A percentile compares a stretch with the other conserved stretches of the same genome.
phyloP scores from a whole-genome alignment of 2,797 vertebrate species.

The Craterocephalus amniculus region DNA sequence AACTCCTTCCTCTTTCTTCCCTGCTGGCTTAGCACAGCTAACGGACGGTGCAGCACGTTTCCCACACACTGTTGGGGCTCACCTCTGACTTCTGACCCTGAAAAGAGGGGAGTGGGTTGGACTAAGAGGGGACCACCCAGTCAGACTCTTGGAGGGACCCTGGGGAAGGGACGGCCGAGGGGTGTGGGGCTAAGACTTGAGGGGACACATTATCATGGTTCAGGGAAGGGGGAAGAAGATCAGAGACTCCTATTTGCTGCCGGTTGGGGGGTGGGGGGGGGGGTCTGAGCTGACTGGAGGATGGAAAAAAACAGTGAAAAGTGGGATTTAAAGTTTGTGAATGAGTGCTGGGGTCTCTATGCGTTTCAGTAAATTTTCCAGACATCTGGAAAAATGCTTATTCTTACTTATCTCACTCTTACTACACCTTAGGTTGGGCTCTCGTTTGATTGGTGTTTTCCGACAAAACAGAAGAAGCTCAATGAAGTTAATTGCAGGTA shows the following conservation, averaged over 20 bases:
- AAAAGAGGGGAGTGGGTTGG: conserved; percentile 13
- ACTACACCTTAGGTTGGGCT: conserved; percentile 15
- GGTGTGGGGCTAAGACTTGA: conserved; percentile 53
- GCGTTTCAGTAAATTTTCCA: conserved; percentile 41
- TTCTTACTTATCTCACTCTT: conserved; percentile 16
- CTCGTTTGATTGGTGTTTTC: background rate
- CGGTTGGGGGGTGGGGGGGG: conserved; percentile 19
- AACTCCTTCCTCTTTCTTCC: conserved; percentile 51
- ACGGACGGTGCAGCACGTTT: conserved; percentile 67
- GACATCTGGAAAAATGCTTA: conserved; percentile 33
- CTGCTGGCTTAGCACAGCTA: conserved; percentile 22
- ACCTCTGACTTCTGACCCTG: conserved; percentile 79
- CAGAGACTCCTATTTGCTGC: conserved; percentile 57
- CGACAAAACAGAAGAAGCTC: background rate
- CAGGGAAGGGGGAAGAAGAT: conserved; percentile 60
- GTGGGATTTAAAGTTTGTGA: conserved; percentile 52
- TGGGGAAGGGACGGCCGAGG: conserved; percentile 52
- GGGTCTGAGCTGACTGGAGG: conserved; percentile 24
- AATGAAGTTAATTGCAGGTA: conserved; percentile 31
- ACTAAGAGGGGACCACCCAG: conserved; percentile 74
- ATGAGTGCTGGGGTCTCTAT: conserved; percentile 45
- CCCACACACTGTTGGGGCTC: conserved; percentile 77
- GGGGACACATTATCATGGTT: conserved; percentile 45
- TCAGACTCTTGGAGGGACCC: conserved; percentile 60
- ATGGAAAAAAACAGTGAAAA: conserved; percentile 34